phyloP scores from a whole-genome alignment of 2,113 vertebrate species.

The Saccopteryx bilineata region DNA sequence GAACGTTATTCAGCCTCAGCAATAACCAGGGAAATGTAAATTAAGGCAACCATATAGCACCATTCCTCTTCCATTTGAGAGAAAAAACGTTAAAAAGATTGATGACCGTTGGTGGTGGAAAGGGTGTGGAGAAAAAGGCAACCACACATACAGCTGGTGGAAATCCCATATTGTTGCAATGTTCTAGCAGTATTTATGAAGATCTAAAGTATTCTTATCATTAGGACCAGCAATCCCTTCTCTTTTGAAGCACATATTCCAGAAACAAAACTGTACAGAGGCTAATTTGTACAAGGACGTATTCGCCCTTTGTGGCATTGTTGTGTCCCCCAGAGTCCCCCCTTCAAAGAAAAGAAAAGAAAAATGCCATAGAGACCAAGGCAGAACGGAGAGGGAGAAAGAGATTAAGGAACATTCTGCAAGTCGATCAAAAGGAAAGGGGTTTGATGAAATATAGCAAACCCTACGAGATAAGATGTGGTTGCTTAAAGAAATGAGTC shows the following conservation, averaged over 20 bases:
- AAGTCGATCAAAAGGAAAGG: background rate
- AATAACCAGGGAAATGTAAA: background rate
- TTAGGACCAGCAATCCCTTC: background rate
- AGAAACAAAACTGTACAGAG: background rate
- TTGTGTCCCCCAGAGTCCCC: no score
- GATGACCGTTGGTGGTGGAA: background rate
- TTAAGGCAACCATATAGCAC: accelerated
- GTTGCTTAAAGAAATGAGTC: background rate
- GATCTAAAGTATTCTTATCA: background rate
- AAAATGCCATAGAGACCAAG: background rate
- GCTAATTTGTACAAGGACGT: background rate
- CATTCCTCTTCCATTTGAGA: background rate
- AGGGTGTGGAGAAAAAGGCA: background rate
- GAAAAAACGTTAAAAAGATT: background rate
- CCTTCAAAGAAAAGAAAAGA: background rate
- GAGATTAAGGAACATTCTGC: background rate
- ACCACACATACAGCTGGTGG: accelerated
- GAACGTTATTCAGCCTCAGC: background rate
- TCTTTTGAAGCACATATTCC: background rate
- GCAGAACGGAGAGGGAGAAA: background rate
- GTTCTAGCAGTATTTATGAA: background rate
- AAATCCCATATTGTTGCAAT: background rate
- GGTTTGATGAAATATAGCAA: background rate
- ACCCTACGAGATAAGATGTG: no score
- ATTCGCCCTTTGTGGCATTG: accelerated